Evolutionary conservation across 2,113 vertebrate genomes (phyloP).

Genomic region (Morone saxatilis): DNA sequence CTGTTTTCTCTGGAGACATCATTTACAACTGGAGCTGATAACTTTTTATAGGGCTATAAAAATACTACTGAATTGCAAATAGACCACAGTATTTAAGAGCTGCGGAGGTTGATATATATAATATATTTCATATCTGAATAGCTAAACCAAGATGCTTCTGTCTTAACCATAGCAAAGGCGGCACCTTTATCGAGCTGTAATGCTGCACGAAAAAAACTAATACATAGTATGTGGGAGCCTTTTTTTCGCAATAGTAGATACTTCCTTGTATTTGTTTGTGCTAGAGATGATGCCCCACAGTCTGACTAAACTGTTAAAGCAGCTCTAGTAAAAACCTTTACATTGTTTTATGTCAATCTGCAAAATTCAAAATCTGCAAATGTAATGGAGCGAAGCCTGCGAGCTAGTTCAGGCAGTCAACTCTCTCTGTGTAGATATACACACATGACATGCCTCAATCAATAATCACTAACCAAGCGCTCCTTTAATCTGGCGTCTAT

Average conservation of each 20-base stretch:
- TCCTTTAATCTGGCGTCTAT: neutral
- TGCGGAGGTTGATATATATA: slow-evolving; percentile 45
- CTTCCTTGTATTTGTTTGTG: neutral
- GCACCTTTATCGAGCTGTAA: neutral
- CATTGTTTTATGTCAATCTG: neutral
- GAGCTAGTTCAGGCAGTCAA: too few species aligned
- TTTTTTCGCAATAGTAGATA: neutral
- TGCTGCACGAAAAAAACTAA: neutral
- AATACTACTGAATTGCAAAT: slow-evolving; percentile 5
- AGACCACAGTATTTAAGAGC: slow-evolving; percentile 2
- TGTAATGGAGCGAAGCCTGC: too few species aligned
- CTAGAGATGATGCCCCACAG: neutral
- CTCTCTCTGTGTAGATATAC: too few species aligned
- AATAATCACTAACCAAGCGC: too few species aligned
- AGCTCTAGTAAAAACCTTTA: neutral
- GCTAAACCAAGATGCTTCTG: neutral
- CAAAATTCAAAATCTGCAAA: neutral
- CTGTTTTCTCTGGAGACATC: slow-evolving; percentile 14
- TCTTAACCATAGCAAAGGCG: neutral
- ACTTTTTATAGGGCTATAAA: slow-evolving; percentile 19
- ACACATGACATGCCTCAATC: too few species aligned
- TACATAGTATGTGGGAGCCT: neutral
- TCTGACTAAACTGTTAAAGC: neutral
- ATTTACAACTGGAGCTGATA: slow-evolving; percentile 4
- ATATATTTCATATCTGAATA: slow-evolving; percentile 64